phyloP scores from a whole-genome alignment of 2,888 invertebrate species.

The Oeneis ivallda region DNA sequence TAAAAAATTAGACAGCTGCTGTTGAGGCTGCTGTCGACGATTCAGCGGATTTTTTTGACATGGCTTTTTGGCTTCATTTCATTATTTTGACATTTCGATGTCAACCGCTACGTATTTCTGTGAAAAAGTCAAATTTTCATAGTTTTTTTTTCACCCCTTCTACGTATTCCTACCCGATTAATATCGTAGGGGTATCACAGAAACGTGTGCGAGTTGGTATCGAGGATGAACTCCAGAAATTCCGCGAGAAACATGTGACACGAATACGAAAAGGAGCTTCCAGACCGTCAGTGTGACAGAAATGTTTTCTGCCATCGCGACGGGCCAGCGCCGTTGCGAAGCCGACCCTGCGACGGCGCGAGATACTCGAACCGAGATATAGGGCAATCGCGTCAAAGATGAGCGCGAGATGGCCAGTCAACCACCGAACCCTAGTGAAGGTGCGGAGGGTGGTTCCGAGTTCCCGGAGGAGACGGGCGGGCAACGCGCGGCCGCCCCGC shows the following conservation, averaged over 20 bases:
- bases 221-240: slow-evolving; percentile 59
- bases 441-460: slow-evolving; percentile 75
- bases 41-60: slow-evolving; percentile 80
- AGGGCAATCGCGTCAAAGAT: slow-evolving; percentile 77
- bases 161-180: slow-evolving; percentile 57
- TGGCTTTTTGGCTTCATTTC: slow-evolving; percentile 77
- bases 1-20: slow-evolving; percentile 37
- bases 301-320: slow-evolving; percentile 81
- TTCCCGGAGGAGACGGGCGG: slow-evolving; percentile 71
- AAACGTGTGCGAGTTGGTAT: slow-evolving; percentile 47
- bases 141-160: slow-evolving; percentile 55
- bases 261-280: slow-evolving; percentile 81
- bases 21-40: slow-evolving; percentile 59
- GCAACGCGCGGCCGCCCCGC: slow-evolving; percentile 76
- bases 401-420: slow-evolving; percentile 81
- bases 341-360: slow-evolving; percentile 64
- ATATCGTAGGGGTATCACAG: slow-evolving; percentile 48
- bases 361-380: slow-evolving; percentile 71
- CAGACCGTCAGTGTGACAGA: slow-evolving; percentile 82
- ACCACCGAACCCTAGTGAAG: slow-evolving; percentile 80
- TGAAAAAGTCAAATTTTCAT: slow-evolving; percentile 66
- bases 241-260: slow-evolving; percentile 80
- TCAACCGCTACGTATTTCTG: slow-evolving; percentile 81
- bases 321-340: slow-evolving; percentile 70
- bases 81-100: slow-evolving; percentile 82